phyloP scores from a whole-genome alignment of 1,140 invertebrate genomes.

The Heliconius hermathena region DNA sequence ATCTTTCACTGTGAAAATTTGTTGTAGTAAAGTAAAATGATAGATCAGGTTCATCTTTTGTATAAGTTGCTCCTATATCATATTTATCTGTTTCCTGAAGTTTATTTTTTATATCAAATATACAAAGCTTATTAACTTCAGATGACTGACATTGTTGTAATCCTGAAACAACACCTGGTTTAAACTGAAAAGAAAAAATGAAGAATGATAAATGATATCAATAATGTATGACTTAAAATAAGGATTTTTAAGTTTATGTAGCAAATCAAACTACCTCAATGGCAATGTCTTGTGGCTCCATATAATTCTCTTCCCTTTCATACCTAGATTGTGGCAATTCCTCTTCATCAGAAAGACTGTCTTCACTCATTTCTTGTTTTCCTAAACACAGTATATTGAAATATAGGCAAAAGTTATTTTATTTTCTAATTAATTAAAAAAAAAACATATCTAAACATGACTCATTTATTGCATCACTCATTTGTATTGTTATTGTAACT shows the following conservation, averaged over 20 bases:
- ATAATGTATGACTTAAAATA: background rate
- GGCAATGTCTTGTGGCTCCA: background rate
- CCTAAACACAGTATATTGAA: background rate
- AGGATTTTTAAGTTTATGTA: background rate
- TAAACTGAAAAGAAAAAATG: conserved; percentile 44
- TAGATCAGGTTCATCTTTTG: conserved; percentile 48
- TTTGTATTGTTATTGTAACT: background rate
- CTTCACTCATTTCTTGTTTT: background rate
- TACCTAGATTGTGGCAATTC: background rate
- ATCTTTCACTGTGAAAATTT: conserved; percentile 46
- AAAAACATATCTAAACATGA: background rate
- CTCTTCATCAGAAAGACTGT: background rate
- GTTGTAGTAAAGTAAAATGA: conserved; percentile 65
- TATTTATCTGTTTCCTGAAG: conserved; percentile 48
- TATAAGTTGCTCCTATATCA: conserved; percentile 65
- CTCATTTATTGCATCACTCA: background rate
- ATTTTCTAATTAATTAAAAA: background rate
- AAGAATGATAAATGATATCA: background rate
- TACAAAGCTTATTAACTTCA: conserved; percentile 51
- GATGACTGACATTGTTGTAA: conserved; percentile 52
- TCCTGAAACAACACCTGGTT: conserved; percentile 44
- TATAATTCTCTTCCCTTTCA: background rate
- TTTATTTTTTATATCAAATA: conserved; percentile 59
- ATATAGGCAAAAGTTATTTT: background rate
- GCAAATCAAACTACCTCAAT: background rate